Evolutionary conservation across 2,888 invertebrate species (phyloP).

Genomic region (Petrolisthes manimaculis): DNA sequence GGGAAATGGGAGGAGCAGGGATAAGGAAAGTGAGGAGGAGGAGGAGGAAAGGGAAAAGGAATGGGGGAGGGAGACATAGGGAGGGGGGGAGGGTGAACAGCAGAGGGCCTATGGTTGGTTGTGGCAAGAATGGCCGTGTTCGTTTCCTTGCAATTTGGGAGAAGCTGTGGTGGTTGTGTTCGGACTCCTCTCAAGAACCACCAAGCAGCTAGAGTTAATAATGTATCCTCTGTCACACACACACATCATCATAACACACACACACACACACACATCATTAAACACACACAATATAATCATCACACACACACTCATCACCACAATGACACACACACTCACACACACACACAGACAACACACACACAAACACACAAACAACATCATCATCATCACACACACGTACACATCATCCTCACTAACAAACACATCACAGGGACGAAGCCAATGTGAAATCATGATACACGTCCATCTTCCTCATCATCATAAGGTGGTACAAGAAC

Average conservation of each 20-base stretch:
- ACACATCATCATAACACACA: too few relatives aligned
- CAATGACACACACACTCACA: not conserved
- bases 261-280: too few relatives aligned
- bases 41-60: slow-evolving; percentile 4
- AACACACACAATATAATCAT: too few relatives aligned
- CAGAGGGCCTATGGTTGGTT: slow-evolving; percentile 4
- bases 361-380: not conserved
- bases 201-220: too few relatives aligned
- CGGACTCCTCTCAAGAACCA: too few relatives aligned
- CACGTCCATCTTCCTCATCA: too few relatives aligned
- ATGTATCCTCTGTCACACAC: too few relatives aligned
- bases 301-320: too few relatives aligned
- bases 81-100: slow-evolving; percentile 10
- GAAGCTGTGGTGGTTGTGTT: slow-evolving; percentile 10
- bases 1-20: not conserved
- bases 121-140: slow-evolving; percentile 30
- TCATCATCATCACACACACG: not conserved
- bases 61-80: slow-evolving; percentile 4
- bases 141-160: slow-evolving; percentile 19
- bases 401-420: not conserved
- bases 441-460: too few relatives aligned
- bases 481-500: too few relatives aligned
- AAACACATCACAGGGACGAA: too few relatives aligned
- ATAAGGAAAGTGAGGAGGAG: not conserved
- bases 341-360: slow-evolving; percentile 10